Evolutionary conservation across 2,888 invertebrate genomes (phyloP).

Genomic region (Drymonia ruficornis): DNA sequence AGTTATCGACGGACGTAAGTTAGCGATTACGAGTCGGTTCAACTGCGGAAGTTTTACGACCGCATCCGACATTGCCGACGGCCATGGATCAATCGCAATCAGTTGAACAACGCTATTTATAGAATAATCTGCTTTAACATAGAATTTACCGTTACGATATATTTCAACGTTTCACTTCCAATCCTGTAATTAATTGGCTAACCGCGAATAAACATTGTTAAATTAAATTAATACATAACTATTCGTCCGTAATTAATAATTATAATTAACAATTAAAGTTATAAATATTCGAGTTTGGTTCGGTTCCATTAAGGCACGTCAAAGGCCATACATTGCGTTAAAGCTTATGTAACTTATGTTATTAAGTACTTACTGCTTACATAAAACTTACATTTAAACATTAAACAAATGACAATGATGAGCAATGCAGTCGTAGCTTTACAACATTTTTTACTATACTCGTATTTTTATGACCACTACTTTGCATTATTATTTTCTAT

Average conservation of each 20-base stretch:
- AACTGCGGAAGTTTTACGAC: not conserved
- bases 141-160: not conserved
- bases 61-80: not conserved
- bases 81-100: conserved; percentile 1
- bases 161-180: not conserved
- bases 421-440: not conserved
- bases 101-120: not conserved
- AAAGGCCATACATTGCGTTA: conserved; percentile 73
- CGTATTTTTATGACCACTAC: too few species aligned
- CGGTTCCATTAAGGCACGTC: conserved; percentile 78
- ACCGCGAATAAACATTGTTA: not conserved
- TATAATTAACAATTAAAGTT: conserved; percentile 17
- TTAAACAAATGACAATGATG: conserved; percentile 19
- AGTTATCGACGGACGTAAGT: conserved; percentile 1
- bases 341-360: conserved; percentile 59
- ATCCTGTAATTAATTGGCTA: not conserved
- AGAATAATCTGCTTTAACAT: not conserved
- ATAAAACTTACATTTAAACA: conserved; percentile 26
- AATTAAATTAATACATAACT: not conserved
- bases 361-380: conserved; percentile 20
- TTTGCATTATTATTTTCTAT: too few species aligned
- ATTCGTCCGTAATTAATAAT: not conserved
- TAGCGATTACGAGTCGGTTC: not conserved
- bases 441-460: not conserved
- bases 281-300: conserved; percentile 77